phyloP scores from a whole-genome alignment of 2,797 vertebrate species.

The Tapirus indicus region DNA sequence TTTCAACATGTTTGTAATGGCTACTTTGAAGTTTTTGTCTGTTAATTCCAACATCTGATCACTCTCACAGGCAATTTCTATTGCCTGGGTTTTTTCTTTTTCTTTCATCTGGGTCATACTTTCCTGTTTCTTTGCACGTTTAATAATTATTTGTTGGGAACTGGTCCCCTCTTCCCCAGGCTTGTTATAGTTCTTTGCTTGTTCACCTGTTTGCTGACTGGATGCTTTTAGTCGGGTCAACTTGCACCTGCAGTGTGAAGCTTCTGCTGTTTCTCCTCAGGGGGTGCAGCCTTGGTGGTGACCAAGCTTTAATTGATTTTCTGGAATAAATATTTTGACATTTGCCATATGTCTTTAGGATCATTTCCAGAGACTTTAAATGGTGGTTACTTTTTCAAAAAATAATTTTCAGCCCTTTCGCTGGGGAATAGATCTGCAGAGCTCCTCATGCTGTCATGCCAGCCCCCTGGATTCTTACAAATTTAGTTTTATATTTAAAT shows the following conservation, averaged over 20 bases:
- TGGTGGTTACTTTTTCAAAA: neutral
- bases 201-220: neutral
- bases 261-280: neutral
- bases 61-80: neutral
- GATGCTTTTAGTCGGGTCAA: neutral
- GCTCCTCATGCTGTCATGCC: neutral
- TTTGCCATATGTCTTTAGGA: neutral
- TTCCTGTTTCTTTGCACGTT: neutral
- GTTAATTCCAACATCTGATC: neutral
- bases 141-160: neutral
- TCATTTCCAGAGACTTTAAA: neutral
- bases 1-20: neutral
- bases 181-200: neutral
- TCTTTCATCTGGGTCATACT: too few species aligned
- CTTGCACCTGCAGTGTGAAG: neutral
- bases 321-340: neutral
- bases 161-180: neutral
- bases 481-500: neutral
- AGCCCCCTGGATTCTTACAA: neutral
- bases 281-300: too few species aligned
- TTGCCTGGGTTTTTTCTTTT: neutral
- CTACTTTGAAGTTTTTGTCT: neutral
- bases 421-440: neutral
- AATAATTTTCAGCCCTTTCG: neutral
- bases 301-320: neutral